Base-by-base conservation (phyloP, 37 sponge, comb jelly and placozoan species). In the Trichoplax adhaerens region DNA sequence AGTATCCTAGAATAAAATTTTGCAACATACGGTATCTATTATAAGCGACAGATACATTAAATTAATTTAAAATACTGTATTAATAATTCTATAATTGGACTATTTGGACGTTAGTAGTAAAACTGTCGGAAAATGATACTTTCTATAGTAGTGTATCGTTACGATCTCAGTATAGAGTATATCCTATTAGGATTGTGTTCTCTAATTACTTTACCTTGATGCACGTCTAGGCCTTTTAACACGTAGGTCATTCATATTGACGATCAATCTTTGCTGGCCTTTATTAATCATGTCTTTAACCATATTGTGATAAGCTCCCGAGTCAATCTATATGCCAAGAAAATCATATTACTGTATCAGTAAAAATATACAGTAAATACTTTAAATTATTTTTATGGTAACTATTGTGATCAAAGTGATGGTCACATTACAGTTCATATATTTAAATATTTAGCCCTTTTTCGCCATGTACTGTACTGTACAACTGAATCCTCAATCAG, bases 181-280 rank as follows among this genome's bases (percentile, higher is more conserved):
- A 67, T 8, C 8, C 69, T 10, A 10, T 67, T 67, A 67, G 29
- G 10, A 8, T 52, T 10, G 69, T n/a, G 69, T 10, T 10, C 69
- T 53, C 62, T 60, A 60, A 60, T 60, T 12, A 12, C 62, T 12
- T 66, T 57, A 90, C 91, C 56, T 76, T 0, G 61, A 66, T 48
- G 81, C 84, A 59, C 91, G 72, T 48, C 57, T 77, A 7, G 84
- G 72, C 53, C 80, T 83, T 58, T 81, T 80, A 64, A 76, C 83
- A 53, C 95, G 62, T 48, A 96, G 79, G 67, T 91, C 86, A 55
- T 96, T 91, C 54, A 96, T 76, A 81, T 91, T 86, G 65, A 96
- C 84, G 54, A 96, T 65, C 1, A 96, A 77, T 0, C 99, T 71
- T 50, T 79, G 70, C 70, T 65, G 55, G 53, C 81, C 77, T 6